Evolutionary conservation across 92 coral and sea anemone genomes (phyloP), one percentile per base, ranked within the genome.

Genomic region (Paragorgia papillata): DNA sequence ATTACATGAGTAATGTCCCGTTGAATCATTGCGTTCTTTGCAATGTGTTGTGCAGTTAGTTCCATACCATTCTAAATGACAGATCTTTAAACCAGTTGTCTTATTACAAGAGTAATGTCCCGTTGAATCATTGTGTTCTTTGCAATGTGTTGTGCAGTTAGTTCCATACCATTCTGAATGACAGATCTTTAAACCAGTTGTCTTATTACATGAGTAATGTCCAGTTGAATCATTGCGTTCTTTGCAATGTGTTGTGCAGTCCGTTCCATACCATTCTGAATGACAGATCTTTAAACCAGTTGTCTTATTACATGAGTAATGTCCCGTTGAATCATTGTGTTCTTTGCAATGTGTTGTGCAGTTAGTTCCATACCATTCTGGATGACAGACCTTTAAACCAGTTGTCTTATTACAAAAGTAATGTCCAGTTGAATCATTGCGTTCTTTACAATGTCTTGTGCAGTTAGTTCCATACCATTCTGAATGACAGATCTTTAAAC

Each of bases 341-440:
- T n/a, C n/a, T n/a, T n/a, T n/a, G n/a, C n/a, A n/a, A n/a, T n/a
- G n/a, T n/a, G n/a, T n/a, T n/a, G n/a, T n/a, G n/a, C n/a, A 92
- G 40, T 67, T 84, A 3, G 87, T 73, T 21, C 92, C 97, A 40
- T 90, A 92, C 82, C 86, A 90, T n/a, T n/a, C n/a, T n/a, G n/a
- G n/a, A n/a, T n/a, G n/a, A n/a, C n/a, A n/a, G n/a, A n/a, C n/a
- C n/a, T 81, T 60, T 1, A 17, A 26, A 33, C 60, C 60, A 14
- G 44, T 37, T n/a, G 66, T 37, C 2, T 13, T 19, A 46, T 19
- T 57, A 40, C 57, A 66, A 19, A 44, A 15, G 32, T 62, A 24
- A 21, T 39, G 33, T 19, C 22, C 68, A 32, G 6, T 33, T 0
- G 34, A 19, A 40, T 34, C 75, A 10, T 65, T 39, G 24, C 22